Percentiles rank a stretch among this genome's conserved stretches.
These are phyloP conservation scores for Betta splendens DNA, from an alignment of 2,797 vertebrate species.

Conservation along the genomic window DNA sequence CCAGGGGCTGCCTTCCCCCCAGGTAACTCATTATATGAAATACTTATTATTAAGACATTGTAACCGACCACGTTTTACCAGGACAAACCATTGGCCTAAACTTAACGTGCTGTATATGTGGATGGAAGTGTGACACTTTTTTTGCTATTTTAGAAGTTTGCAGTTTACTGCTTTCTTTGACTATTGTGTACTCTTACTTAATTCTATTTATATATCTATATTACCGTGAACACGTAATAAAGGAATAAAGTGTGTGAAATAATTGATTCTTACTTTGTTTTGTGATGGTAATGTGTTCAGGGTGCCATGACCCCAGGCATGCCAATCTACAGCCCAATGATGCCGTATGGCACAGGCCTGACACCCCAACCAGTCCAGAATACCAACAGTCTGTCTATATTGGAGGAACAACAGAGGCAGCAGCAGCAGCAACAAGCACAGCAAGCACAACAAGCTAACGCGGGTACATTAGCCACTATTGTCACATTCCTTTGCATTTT, in stretches of 20 bases:
- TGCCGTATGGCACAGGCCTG: conserved; percentile 96
- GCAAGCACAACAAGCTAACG: conserved; percentile 82
- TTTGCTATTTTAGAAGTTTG: no score
- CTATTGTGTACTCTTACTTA: no score
- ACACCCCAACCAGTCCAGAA: conserved; percentile 96
- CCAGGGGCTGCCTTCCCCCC: conserved; percentile 95
- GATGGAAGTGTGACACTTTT: no score
- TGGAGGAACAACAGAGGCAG: conserved; percentile 94
- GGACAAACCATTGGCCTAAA: no score
- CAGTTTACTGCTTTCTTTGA: no score
- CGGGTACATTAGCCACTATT: conserved; percentile 58
- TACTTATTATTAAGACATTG: background rate
- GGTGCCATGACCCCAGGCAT: conserved; percentile 94
- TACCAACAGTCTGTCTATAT: conserved; percentile 92
- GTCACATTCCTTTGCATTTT: background rate
- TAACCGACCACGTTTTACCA: no score
- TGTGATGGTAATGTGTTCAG: conserved; percentile 63
- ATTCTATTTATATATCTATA: no score
- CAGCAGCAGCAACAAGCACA: conserved; percentile 59
- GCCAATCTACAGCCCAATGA: conserved; percentile 97
- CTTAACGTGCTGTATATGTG: no score
- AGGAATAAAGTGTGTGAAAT: no score
- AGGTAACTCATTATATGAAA: conserved; percentile 78
- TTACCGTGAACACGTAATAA: no score
- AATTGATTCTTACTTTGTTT: background rate